Evolutionary conservation across 2,888 invertebrate species (phyloP), one percentile per base, ranked within the genome.

Genomic region (Poecilus cupreus): DNA sequence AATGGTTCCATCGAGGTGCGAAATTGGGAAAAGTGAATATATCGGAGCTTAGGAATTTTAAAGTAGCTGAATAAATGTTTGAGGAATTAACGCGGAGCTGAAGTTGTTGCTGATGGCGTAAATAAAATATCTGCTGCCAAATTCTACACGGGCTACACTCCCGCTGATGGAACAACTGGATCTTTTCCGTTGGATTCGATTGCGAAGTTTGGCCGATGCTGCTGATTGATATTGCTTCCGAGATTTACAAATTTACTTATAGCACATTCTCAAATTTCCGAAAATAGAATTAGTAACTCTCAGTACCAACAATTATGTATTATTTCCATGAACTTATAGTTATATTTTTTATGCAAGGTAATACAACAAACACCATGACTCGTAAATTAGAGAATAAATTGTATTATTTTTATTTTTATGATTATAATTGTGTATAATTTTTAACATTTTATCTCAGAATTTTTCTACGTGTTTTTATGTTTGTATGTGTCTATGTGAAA

Each of bases 61-160:
- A 81, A 81, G 81, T 81, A 75, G 81, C 81, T 81, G 81, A 81
- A 81, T 81, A 81, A 81, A 81, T 81, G 81, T 81, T 81, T 81
- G 46, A 81, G 64, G 81, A 81, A 81, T 81, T 81, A 81, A 81
- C 74, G 75, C 13, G 22, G 37, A 39, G 64, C 64, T 54, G 39
- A 24, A 78, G 39, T 39, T 46, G 60, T 46, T 60, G 43, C 37
- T 77, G 60, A 60, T 76, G 39, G 24, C 22, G 64, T 60, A 78
- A 78, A 78, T 64, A 78, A 64, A 78, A 60, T 64, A 78, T 78
- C 11, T 20, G 37, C 16, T 60, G 26, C 60, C 60, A 54, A 77
- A 77, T 60, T 57, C 76, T 4, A 57, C 32, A 60, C 60, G 26
- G 43, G 43, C 24, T 26, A 60, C 60, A 60, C 5, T 13, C 26